These are phyloP conservation scores for Phataginus tetradactyla DNA, from an alignment of 2,797 vertebrate species.

Conservation along the genomic window DNA sequence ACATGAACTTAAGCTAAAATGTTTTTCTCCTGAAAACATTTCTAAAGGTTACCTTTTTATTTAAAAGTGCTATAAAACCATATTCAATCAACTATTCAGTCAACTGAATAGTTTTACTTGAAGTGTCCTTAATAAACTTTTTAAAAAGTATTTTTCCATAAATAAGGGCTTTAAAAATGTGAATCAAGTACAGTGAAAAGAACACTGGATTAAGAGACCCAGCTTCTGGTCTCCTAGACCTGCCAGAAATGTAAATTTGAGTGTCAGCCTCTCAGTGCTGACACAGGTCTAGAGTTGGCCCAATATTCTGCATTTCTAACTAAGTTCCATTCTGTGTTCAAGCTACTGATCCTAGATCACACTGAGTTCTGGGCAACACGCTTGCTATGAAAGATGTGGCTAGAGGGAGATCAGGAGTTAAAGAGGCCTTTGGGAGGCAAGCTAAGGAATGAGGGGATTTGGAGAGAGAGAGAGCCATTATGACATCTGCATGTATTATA, in stretches of 20 bases:
- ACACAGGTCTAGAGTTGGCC: not conserved
- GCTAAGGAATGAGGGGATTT: not conserved
- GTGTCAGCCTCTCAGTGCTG: not conserved
- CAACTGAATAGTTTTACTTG: not conserved
- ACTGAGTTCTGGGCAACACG: not conserved
- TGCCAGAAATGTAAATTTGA: not conserved
- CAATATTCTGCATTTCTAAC: not conserved
- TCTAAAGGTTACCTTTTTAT: not conserved
- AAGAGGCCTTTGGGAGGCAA: not conserved
- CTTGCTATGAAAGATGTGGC: not conserved
- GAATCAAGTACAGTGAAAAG: not conserved
- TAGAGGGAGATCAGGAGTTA: not conserved
- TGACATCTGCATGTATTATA: not conserved
- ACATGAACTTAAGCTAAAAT: not conserved
- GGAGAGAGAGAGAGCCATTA: not conserved
- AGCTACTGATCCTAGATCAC: not conserved
- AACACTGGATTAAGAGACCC: not conserved
- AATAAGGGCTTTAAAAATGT: not conserved
- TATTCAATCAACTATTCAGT: not conserved
- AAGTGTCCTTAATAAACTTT: not conserved
- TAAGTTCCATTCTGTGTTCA: not conserved
- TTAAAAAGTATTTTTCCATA: not conserved
- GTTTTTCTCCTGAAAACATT: not conserved
- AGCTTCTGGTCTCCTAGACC: not conserved
- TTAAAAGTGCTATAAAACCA: not conserved